Base-by-base conservation (phyloP, 2,797 vertebrate species). In the Centropyge bicolor region DNA sequence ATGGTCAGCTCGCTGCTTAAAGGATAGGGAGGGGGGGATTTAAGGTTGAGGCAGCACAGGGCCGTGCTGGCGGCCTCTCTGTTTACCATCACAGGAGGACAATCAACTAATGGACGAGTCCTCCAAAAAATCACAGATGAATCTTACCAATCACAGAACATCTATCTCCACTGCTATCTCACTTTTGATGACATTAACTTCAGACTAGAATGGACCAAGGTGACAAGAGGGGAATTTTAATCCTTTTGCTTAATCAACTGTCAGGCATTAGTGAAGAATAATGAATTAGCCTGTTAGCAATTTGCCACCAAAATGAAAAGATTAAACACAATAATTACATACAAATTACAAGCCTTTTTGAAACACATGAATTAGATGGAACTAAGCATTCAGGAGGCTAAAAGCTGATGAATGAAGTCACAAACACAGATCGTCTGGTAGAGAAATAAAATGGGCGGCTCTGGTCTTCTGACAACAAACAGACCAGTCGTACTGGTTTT, bases 1-100 rank as follows among this genome's bases (percentile, higher is more conserved):
- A 95, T 95, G 93, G 94, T 91, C 87, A 85, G 81, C 84, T 86
- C 24, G 10, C 88, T 91, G 89, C 91, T 94, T 90, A 95, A 90
- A 81, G 88, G 87, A 90, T 83, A 71, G 83, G 79, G 65, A 51
- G 73, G 78, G 74, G 76, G 73, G 85, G 85, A 75, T 86, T 90
- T 91, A 88, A 81, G 84, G 81, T 76, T 68, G 82, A 59, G 78
- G 68, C 70, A 43, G 60, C 71, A 69, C 82, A 72, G 60, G 51
- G 61, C 56, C 81, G 20, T 49, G 70, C 79, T 63, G 78, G 48
- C 73, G 46, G 71, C 41, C 36, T 66, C 74, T 65, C 60, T 80
- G 77, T 84, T 90, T 78, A 88, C 78, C 72, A 79, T 85, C 79
- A 81, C 73, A 86, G 3, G 13, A 57, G 51, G 16, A 85, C 79